phyloP scores from a whole-genome alignment of 2,113 vertebrate genomes.

The Clarias gariepinus region DNA sequence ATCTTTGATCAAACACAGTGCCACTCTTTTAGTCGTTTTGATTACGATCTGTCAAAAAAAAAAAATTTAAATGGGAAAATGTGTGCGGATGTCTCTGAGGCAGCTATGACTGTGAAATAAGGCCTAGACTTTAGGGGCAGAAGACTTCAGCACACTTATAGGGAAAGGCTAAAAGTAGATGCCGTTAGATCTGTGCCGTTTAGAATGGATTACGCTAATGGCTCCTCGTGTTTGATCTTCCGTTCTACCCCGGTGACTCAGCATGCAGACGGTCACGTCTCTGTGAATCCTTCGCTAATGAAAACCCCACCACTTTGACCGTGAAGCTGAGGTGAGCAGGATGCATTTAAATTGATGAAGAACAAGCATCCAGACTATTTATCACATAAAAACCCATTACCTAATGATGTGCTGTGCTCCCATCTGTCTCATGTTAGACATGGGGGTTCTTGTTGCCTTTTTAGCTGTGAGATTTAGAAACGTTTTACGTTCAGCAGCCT shows the following conservation, averaged over 20 bases:
- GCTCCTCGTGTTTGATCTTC: constrained; percentile 35
- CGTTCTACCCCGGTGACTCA: constrained; percentile 51
- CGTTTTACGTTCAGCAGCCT: not conserved
- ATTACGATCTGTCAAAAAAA: not conserved
- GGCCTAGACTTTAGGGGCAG: constrained; percentile 24
- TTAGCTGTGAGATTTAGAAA: constrained; percentile 31
- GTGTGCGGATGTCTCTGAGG: not conserved
- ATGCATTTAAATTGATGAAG: constrained; percentile 33
- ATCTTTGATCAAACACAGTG: constrained; percentile 25
- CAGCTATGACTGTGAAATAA: not conserved
- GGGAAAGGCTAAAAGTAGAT: constrained; percentile 49
- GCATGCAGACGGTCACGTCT: constrained; percentile 40
- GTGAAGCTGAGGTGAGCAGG: constrained; percentile 9
- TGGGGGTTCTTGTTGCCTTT: not conserved
- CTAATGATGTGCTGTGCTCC: constrained; percentile 46
- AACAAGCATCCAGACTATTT: constrained; percentile 34
- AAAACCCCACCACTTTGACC: constrained; percentile 21
- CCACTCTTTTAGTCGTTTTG: not conserved
- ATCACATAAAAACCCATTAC: constrained; percentile 52
- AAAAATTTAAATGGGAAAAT: too few relatives aligned
- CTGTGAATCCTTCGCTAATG: constrained; percentile 30
- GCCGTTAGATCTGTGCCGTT: constrained; percentile 44
- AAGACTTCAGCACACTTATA: constrained; percentile 49
- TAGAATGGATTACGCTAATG: constrained; percentile 52
- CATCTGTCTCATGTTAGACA: constrained; percentile 17